Conservation (phyloP, 2,888 invertebrate species). For the Abrostola triplasia region DNA sequence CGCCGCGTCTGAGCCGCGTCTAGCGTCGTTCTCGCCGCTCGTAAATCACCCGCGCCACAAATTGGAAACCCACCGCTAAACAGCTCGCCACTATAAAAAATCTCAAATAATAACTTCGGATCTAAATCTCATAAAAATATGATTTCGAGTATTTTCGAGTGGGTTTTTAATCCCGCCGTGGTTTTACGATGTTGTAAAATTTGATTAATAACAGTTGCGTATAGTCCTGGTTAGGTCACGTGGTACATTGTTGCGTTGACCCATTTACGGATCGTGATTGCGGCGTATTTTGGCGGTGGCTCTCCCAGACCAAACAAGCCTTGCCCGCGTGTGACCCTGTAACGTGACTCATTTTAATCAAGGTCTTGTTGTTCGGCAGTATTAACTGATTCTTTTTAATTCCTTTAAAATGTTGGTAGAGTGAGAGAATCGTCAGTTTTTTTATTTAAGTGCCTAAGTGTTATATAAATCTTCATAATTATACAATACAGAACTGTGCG, state of each 20-base stretch:
- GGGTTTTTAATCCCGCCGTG: slow-evolving; percentile 81
- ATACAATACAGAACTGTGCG: slow-evolving; percentile 9
- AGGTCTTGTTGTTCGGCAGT: slow-evolving; percentile 49
- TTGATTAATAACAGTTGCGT: slow-evolving; percentile 84
- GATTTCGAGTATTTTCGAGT: slow-evolving; percentile 82
- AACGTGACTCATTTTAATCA: slow-evolving; percentile 68
- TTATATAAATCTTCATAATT: neutral
- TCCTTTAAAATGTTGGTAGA: neutral
- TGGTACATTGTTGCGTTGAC: slow-evolving; percentile 83
- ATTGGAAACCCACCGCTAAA: slow-evolving; percentile 82
- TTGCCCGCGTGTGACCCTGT: slow-evolving; percentile 56
- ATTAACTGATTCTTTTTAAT: slow-evolving; percentile 9
- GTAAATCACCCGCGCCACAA: slow-evolving; percentile 82
- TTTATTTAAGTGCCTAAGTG: slow-evolving; percentile 26
- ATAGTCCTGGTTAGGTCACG: slow-evolving; percentile 70
- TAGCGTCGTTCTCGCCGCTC: slow-evolving; percentile 68
- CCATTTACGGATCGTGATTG: slow-evolving; percentile 73
- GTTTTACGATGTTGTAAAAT: slow-evolving; percentile 85
- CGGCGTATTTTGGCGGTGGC: slow-evolving; percentile 78
- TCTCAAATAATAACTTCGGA: slow-evolving; percentile 82
- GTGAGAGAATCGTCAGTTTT: no score
- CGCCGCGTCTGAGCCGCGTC: slow-evolving; percentile 77
- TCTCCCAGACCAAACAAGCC: slow-evolving; percentile 79
- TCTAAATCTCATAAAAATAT: slow-evolving; percentile 87
- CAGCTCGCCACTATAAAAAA: slow-evolving; percentile 77